phyloP scores from a whole-genome alignment of 2,888 invertebrate genomes.

The Lasioglossum pauxillum region DNA sequence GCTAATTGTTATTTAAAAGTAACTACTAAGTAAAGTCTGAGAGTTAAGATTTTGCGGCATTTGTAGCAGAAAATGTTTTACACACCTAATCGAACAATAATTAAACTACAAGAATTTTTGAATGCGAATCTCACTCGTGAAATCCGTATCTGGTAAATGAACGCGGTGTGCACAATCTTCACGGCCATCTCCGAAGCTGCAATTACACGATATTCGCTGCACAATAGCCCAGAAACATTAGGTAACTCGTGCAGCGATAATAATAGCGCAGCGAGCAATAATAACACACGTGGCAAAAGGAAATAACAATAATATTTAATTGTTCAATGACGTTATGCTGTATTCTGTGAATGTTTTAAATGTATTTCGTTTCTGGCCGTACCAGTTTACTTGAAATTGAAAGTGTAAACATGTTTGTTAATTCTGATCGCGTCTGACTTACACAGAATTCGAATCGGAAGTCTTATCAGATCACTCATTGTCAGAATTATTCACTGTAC shows the following conservation, averaged over 20 bases:
- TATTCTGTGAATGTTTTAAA: neutral
- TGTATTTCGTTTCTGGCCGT: neutral
- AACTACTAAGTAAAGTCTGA: too few relatives aligned
- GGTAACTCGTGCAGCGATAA: neutral
- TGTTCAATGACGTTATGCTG: neutral
- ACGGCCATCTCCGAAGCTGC: neutral
- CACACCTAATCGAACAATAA: neutral
- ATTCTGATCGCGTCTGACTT: too few relatives aligned
- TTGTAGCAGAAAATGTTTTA: neutral
- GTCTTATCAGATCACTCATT: neutral
- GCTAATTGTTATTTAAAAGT: too few relatives aligned
- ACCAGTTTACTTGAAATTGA: neutral
- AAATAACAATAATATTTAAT: neutral
- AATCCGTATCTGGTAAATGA: neutral
- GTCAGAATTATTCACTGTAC: neutral
- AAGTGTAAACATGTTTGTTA: neutral
- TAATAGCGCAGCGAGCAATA: neutral
- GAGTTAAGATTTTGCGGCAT: too few relatives aligned
- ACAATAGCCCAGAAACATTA: neutral
- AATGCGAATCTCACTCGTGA: neutral
- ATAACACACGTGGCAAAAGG: neutral
- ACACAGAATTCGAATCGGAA: neutral
- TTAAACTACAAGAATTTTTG: neutral
- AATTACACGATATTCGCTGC: neutral
- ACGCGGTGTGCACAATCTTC: neutral